Conservation (phyloP, 2,113 vertebrate genomes). For the Thymallus thymallus region DNA sequence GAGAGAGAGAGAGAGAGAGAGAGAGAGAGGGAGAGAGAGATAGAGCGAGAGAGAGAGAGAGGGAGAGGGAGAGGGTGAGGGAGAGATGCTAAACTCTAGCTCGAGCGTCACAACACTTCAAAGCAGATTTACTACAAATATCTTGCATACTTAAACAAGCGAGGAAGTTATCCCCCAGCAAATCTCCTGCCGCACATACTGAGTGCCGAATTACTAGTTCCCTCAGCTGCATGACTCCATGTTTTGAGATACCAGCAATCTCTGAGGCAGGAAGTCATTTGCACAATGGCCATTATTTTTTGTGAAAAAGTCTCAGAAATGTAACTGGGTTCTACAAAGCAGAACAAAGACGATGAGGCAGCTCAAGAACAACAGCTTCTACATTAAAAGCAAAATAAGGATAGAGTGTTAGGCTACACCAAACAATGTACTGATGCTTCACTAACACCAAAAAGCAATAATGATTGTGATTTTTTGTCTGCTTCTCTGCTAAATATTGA, state of each 20-base stretch:
- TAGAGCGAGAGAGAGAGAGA: too few species aligned
- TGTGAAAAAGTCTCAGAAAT: slow-evolving; percentile 19
- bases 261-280: background rate
- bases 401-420: too few species aligned
- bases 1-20: too few species aligned
- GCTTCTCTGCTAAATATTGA: too few species aligned
- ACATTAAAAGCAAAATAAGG: too few species aligned
- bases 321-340: slow-evolving; percentile 23
- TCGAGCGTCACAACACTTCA: slow-evolving; percentile 19
- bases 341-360: background rate
- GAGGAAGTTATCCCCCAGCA: slow-evolving; percentile 17
- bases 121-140: slow-evolving; percentile 30
- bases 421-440: too few species aligned
- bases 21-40: background rate
- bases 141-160: slow-evolving; percentile 32
- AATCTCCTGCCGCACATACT: slow-evolving; percentile 24
- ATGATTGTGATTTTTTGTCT: too few species aligned
- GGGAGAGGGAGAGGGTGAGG: too few species aligned
- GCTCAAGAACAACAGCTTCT: too few species aligned
- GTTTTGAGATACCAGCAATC: slow-evolving; percentile 9
- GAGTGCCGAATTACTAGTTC: slow-evolving; percentile 18
- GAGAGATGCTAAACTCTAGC: background rate
- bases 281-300: slow-evolving; percentile 18
- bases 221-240: background rate
- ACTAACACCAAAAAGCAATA: too few species aligned